phyloP scores from a whole-genome alignment of 30 jellyfish, hydroid and myxozoan genomes.

The Euphysa ruthae region DNA sequence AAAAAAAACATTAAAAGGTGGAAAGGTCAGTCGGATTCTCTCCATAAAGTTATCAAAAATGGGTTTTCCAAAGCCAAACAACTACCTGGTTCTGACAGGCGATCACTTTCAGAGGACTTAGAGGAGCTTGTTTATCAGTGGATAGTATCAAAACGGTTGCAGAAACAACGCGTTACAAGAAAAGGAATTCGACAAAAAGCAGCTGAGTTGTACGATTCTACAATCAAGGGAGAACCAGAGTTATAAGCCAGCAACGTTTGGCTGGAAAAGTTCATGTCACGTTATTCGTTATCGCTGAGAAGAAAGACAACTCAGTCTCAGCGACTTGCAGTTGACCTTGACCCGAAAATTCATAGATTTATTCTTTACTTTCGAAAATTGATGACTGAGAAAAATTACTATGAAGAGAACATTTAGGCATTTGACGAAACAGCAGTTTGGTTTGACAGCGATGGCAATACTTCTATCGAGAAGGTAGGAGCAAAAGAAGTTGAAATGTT shows the following conservation, averaged over 20 bases:
- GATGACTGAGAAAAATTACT: neutral
- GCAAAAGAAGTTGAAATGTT: conserved; percentile 6
- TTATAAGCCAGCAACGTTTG: conserved; percentile 3
- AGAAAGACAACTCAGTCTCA: no score
- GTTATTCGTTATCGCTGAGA: no score
- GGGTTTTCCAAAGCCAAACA: conserved; percentile 45
- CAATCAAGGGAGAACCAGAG: conserved; percentile 40
- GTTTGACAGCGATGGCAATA: conserved; percentile 3
- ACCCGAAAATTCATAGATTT: neutral
- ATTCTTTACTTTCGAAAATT: neutral
- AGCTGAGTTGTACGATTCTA: no score
- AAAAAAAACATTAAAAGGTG: conserved; percentile 26
- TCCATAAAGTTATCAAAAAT: conserved; percentile 23
- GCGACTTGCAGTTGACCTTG: conserved; percentile 18
- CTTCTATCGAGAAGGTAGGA: neutral
- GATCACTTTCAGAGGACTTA: conserved; percentile 47
- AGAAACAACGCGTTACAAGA: no score
- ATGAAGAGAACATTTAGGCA: neutral
- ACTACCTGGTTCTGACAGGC: conserved; percentile 42
- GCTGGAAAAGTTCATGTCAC: neutral
- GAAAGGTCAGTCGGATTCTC: conserved; percentile 41
- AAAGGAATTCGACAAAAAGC: no score
- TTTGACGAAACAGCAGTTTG: conserved; percentile 18
- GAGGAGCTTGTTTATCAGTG: no score
- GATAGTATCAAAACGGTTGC: conserved; percentile 20